Conservation (phyloP, 2,113 vertebrate genomes). For the Scolopax mira region DNA sequence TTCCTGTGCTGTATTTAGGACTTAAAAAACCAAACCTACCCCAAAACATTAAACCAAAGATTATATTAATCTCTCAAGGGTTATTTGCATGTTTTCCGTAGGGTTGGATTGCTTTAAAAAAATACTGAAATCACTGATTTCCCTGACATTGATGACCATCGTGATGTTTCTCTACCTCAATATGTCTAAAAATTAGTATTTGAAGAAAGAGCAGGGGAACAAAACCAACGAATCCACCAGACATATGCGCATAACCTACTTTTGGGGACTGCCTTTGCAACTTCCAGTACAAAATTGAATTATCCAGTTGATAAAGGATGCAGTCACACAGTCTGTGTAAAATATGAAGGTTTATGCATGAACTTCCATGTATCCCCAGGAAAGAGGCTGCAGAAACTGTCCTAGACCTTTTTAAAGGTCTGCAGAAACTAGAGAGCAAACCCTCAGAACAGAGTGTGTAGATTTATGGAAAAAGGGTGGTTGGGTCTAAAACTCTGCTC, state of each 20-base stretch:
- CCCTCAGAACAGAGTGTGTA: neutral
- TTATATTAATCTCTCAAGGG: neutral
- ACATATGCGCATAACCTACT: neutral
- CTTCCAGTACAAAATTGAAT: neutral
- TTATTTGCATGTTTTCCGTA: neutral
- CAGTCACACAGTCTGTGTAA: neutral
- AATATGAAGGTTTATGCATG: neutral
- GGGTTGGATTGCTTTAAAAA: neutral
- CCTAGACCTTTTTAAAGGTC: neutral
- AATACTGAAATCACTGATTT: neutral
- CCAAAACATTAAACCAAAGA: neutral
- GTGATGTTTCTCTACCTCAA: neutral
- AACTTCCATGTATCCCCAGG: neutral
- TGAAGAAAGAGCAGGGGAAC: neutral
- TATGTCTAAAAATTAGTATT: neutral
- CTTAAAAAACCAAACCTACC: neutral
- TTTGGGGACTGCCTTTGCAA: neutral
- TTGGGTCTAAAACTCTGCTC: neutral
- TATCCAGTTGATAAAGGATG: neutral
- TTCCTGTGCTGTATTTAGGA: neutral
- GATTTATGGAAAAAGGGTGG: neutral
- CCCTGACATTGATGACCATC: neutral
- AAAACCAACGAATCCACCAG: accelerated
- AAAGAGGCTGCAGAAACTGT: neutral
- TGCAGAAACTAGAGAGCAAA: neutral